Conservation (phyloP, 1,140 invertebrate species). For the Papilio glaucus region DNA sequence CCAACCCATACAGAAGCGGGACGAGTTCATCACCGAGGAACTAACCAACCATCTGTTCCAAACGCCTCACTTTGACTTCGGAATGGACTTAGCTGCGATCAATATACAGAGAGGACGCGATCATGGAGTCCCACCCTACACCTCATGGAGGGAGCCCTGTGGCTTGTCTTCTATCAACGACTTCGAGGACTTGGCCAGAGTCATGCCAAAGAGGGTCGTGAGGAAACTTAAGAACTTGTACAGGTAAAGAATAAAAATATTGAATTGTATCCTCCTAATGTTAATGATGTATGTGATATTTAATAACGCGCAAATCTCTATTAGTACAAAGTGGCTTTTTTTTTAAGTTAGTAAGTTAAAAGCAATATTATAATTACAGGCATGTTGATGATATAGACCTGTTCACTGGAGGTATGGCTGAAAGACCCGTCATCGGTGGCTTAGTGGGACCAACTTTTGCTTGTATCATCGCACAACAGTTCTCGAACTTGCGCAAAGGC, state of each 20-base stretch:
- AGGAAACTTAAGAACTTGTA: constrained; percentile 87
- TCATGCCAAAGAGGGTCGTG: constrained; percentile 87
- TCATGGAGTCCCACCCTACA: constrained; percentile 94
- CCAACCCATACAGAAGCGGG: constrained; percentile 90
- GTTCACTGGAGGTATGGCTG: constrained; percentile 94
- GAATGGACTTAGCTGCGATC: constrained; percentile 94
- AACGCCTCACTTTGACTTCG: constrained; percentile 87
- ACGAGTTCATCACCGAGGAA: constrained; percentile 92
- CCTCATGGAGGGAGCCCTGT: constrained; percentile 91
- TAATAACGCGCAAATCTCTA: background rate
- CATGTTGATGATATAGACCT: constrained; percentile 94
- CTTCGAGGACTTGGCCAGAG: constrained; percentile 90
- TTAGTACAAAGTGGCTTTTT: background rate
- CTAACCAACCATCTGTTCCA: constrained; percentile 95
- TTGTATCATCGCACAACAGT: constrained; percentile 97
- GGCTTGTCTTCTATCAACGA: constrained; percentile 87
- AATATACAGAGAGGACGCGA: constrained; percentile 96
- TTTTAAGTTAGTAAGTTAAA: too few relatives aligned
- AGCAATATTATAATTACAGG: constrained; percentile 56
- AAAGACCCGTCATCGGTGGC: constrained; percentile 91
- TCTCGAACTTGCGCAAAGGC: constrained; percentile 92
- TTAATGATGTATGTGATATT: too few relatives aligned
- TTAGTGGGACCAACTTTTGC: constrained; percentile 97
- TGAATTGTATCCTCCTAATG: background rate
- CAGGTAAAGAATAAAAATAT: constrained; percentile 56